A percentile compares a stretch with the other conserved stretches of the same genome.
These are phyloP conservation scores for Dynastes hyllus DNA, from an alignment of 2,888 invertebrate genomes.

Conservation along the genomic window DNA sequence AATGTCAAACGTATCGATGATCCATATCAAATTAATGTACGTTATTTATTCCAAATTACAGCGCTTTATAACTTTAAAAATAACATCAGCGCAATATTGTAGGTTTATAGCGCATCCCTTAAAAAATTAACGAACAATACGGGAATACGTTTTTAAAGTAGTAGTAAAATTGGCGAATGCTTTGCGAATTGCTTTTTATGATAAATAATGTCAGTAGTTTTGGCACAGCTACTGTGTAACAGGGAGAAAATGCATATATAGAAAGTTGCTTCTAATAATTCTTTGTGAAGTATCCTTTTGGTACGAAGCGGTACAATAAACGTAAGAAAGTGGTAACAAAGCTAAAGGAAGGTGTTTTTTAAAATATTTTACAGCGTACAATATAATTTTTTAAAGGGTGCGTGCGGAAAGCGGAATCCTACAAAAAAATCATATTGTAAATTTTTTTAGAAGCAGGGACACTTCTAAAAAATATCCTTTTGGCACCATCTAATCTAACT, in stretches of 20 bases:
- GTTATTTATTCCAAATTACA: background rate
- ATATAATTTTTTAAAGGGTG: constrained; percentile 40
- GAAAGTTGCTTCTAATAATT: background rate
- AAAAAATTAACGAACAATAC: no score
- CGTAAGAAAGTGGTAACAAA: constrained; percentile 30
- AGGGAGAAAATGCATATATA: background rate
- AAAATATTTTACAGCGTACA: constrained; percentile 23
- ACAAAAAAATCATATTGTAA: constrained; percentile 32
- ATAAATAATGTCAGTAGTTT: background rate
- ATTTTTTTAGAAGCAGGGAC: background rate
- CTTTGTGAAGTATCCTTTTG: constrained; percentile 2
- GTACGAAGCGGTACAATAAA: constrained; percentile 14
- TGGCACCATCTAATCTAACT: background rate
- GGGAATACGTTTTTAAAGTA: background rate
- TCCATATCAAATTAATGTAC: background rate
- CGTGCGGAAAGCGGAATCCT: constrained; percentile 4
- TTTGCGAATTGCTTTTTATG: constrained; percentile 4
- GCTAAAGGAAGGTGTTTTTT: constrained; percentile 5
- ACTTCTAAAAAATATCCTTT: no score
- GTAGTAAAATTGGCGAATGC: constrained; percentile 11
- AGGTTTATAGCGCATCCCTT: no score
- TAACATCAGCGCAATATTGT: no score
- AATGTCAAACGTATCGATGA: background rate
- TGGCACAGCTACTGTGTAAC: constrained; percentile 8
- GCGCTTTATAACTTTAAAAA: no score